Base-by-base conservation (phyloP, 1,140 invertebrate genomes). In the Macrobrachium nipponense region DNA sequence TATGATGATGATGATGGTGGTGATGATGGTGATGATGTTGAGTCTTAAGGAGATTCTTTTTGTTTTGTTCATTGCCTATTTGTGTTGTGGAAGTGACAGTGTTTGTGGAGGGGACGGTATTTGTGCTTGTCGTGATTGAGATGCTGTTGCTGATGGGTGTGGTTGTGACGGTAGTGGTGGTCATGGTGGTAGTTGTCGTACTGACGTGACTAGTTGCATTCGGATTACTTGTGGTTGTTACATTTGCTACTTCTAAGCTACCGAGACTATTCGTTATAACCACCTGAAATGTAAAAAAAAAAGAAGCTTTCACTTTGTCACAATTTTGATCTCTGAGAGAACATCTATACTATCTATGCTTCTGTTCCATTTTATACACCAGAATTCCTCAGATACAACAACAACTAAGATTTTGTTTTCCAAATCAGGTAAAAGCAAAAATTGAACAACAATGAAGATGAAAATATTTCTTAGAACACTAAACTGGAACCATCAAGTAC, bases 21-120 rank as follows among this genome's bases (percentile, higher is more conserved):
- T 82, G 80, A 76, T 82, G 81, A 59, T 82, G 73, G 59, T 88
- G 82, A 82, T 88, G 76, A 72, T 86, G 80, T 10, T 81, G 76
- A 77, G 82, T 81, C 44, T 86, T 88, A 51, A 86, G 70, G 14
- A 88, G 76, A 60, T 88, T 88, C 73, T 85, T 89, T 36, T 89
- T 87, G 60, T 87, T 82, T 12, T 87, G 86, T 61, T 87, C 88
- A 20, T 87, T 77, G 17, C 85, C 82, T n/a, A 70, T 62, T 61
- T 79, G 70, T 64, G 82, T 78, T 5, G 62, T 85, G 77, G 70
- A 60, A 43, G 82, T 86, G 68, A 72, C 64, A 10, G 80, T 73
- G 27, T 68, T 62, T 43, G 60, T 80, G 36, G 78, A 64, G 27
- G 84, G 61, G 61, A 27, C 62, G 18, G 60, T 60, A 60, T 15